Conservation (phyloP, 2,888 invertebrate genomes). For the Gasteruption jaculator region DNA sequence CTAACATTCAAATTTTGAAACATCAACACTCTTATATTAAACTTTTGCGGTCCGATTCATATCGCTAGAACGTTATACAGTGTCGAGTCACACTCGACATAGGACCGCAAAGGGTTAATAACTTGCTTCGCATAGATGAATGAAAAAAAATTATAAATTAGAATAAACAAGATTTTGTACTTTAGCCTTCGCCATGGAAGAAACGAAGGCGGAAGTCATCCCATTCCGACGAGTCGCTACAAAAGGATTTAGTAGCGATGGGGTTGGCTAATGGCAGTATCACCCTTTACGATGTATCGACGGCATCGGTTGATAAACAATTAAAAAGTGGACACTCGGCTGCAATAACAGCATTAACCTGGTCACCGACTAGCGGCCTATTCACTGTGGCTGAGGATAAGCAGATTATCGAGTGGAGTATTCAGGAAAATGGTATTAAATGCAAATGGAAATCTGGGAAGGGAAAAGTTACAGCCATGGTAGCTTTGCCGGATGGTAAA, state of each 20-base stretch:
- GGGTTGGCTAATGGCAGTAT: slow-evolving; percentile 72
- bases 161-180: slow-evolving; percentile 14
- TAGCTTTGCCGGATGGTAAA: slow-evolving; percentile 41
- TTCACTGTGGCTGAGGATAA: slow-evolving; percentile 60
- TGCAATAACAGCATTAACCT: slow-evolving; percentile 55
- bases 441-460: slow-evolving; percentile 66
- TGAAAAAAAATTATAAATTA: no score
- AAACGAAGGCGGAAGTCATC: slow-evolving; percentile 52
- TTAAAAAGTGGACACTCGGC: slow-evolving; percentile 53
- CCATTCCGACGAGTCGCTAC: slow-evolving; percentile 41
- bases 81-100: no score
- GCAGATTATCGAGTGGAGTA: slow-evolving; percentile 55
- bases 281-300: slow-evolving; percentile 61
- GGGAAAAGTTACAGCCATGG: slow-evolving; percentile 53
- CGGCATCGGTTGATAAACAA: slow-evolving; percentile 45
- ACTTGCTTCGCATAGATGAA: no score
- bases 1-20: no score
- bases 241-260: slow-evolving; percentile 60
- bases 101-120: no score
- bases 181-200: slow-evolving; percentile 53
- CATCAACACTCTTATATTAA: no score
- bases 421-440: slow-evolving; percentile 48
- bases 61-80: no score
- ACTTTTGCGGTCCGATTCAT: no score
- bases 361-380: slow-evolving; percentile 53